phyloP scores from a whole-genome alignment of 2,797 vertebrate species.

The Darevskia mixta region DNA sequence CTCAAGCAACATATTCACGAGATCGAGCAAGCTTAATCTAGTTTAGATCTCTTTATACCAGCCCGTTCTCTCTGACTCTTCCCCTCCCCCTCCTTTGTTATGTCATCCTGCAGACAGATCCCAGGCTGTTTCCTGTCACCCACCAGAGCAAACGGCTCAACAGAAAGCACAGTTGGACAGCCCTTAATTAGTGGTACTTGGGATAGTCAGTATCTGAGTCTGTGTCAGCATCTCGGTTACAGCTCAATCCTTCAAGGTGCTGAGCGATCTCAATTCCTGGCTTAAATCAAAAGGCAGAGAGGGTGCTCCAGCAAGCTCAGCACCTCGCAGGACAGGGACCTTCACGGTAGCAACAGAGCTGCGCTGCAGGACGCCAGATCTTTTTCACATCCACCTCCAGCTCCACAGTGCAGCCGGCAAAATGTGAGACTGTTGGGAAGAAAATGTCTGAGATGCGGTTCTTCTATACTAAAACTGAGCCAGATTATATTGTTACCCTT shows the following conservation, averaged over 20 bases:
- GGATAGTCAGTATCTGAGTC: slow-evolving; percentile 88
- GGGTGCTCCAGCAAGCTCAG: background rate
- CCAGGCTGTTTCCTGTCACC: slow-evolving; percentile 95
- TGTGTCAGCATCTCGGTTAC: slow-evolving; percentile 83
- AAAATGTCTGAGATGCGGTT: slow-evolving; percentile 63
- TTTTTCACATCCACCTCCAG: slow-evolving; percentile 60
- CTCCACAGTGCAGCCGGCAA: slow-evolving; percentile 72
- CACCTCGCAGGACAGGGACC: background rate
- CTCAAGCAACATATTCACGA: slow-evolving; percentile 84
- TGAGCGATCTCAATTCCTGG: background rate
- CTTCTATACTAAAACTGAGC: slow-evolving; percentile 58
- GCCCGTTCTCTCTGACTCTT: slow-evolving; percentile 76
- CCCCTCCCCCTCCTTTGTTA: slow-evolving; percentile 87
- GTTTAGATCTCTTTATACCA: slow-evolving; percentile 81
- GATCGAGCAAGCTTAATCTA: slow-evolving; percentile 82
- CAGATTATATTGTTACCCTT: slow-evolving; percentile 57
- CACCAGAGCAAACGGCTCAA: slow-evolving; percentile 82
- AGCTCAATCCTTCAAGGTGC: slow-evolving; percentile 1
- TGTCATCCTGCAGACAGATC: slow-evolving; percentile 94
- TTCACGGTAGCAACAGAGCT: slow-evolving; percentile 60
- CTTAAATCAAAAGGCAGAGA: rapidly evolving
- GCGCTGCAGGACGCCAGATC: slow-evolving; percentile 78
- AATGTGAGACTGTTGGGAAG: slow-evolving; percentile 44
- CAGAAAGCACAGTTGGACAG: slow-evolving; percentile 93
- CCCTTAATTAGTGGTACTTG: slow-evolving; percentile 96